Evolutionary conservation across 2,888 invertebrate species (phyloP).

Genomic region (Anorthoa munda): DNA sequence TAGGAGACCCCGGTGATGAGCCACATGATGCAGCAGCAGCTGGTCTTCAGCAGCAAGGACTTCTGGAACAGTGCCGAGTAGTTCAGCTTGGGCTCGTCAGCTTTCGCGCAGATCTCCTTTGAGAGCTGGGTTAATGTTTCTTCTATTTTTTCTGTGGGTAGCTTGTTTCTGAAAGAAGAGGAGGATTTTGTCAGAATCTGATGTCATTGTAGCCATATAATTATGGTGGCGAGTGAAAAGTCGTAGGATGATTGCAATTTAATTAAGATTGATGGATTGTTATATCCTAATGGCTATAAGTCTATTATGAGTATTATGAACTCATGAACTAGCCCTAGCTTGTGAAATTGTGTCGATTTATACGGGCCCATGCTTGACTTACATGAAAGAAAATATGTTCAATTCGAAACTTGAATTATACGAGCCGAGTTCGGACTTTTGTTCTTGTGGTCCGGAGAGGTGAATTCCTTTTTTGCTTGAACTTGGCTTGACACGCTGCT

Average conservation of each 20-base stretch:
- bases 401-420: too few species aligned
- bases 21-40: slow-evolving; percentile 94
- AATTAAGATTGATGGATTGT: neutral
- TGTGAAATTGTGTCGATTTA: too few species aligned
- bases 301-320: neutral
- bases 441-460: too few species aligned
- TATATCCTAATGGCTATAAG: neutral
- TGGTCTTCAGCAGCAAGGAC: slow-evolving; percentile 92
- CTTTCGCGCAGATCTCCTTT: slow-evolving; percentile 72
- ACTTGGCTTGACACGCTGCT: too few species aligned
- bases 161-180: slow-evolving; percentile 84
- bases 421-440: too few species aligned
- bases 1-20: slow-evolving; percentile 95
- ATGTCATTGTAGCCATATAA: too few species aligned
- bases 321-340: too few species aligned
- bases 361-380: too few species aligned
- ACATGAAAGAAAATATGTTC: too few species aligned
- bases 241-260: neutral
- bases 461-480: too few species aligned
- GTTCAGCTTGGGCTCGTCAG: slow-evolving; percentile 83
- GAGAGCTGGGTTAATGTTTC: slow-evolving; percentile 82
- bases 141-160: slow-evolving; percentile 86
- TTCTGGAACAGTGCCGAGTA: slow-evolving; percentile 92
- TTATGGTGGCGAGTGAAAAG: neutral
- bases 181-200: too few species aligned